Base-by-base conservation (phyloP, 2,113 vertebrate genomes). In the Neogobius melanostomus region DNA sequence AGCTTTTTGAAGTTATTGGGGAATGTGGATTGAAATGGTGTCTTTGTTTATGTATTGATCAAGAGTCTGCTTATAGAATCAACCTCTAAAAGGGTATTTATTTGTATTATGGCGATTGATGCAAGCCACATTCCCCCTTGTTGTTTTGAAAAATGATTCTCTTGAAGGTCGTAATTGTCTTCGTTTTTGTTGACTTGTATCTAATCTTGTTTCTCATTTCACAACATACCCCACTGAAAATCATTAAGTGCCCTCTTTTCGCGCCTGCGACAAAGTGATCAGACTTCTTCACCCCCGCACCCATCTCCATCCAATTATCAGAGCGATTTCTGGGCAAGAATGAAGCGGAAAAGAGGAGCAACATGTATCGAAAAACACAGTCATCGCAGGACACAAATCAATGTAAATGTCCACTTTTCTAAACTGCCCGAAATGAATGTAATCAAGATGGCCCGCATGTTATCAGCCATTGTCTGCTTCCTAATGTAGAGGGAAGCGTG, bases 371-470 rank as follows among this genome's bases (percentile, higher is more conserved):
- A 21, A 61, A 61, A 61, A 61, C 59, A 44, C 7, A 44, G 3
- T 61, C 14, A 15, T 61, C 7, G 42, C 14, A n/a, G 59, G 59
- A 61, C 59, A 45, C 42, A 45, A 45, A 61, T 61, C 59, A 45
- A 61, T 61, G 59, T 61, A 61, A 61, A 61, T 61, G 59, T 61
- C 42, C 36, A 44, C 44, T 61, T 61, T 61, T 61, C 59, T 45
- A 61, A 61, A 61, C 42, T 61, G 59, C 15, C 15, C 14, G 7
- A 45, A 61, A 61, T 61, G 59, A 45, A 45, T 45, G 42, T 61
- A 44, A 61, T 61, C 42, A 10, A 44, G 42, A 15, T 14, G 11
- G 59, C 59, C 57, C 7, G 12, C 12, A 8, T n/a, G 14, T 44
- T n/a, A 15, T 15, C 14, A 44, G 59, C 14, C 7, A 42, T 59